These are phyloP conservation scores for Coleophora flavipennella DNA, from an alignment of 2,888 invertebrate species.

Conservation along the genomic window DNA sequence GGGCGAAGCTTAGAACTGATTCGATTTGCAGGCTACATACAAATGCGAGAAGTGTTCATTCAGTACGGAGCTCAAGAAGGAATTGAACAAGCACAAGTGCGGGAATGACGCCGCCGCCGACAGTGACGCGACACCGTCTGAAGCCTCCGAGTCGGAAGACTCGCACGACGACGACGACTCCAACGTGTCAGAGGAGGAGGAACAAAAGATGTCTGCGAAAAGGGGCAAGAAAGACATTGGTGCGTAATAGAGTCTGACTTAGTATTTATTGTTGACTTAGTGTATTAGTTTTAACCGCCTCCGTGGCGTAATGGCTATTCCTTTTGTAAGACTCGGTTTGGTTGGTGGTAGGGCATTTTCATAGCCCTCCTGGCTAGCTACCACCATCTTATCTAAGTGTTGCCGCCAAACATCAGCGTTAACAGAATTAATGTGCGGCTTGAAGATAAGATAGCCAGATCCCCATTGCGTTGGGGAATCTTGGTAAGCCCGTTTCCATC, in stretches of 20 bases:
- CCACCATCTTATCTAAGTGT: too few species aligned
- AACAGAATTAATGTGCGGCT: too few species aligned
- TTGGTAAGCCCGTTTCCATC: too few species aligned
- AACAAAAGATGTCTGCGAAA: conserved; percentile 14
- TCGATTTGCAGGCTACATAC: conserved; percentile 14
- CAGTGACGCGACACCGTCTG: conserved; percentile 24
- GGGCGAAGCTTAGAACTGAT: not conserved
- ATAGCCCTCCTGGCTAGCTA: too few species aligned
- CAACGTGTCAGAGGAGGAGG: conserved; percentile 32
- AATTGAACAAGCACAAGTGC: conserved; percentile 21
- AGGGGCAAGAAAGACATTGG: conserved; percentile 4
- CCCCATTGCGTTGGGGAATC: too few species aligned
- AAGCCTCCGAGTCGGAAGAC: conserved; percentile 27
- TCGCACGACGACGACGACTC: conserved; percentile 30
- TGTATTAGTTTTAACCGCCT: too few species aligned
- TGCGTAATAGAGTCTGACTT: not conserved
- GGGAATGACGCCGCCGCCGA: conserved; percentile 5
- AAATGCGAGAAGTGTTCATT: conserved; percentile 24
- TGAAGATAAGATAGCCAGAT: too few species aligned
- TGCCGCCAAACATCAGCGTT: too few species aligned
- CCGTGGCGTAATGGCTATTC: too few species aligned
- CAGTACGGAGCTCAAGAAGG: conserved; percentile 18
- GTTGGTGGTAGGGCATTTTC: too few species aligned
- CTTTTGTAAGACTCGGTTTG: too few species aligned
- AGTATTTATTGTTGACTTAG: not conserved